A percentile compares a stretch with the other conserved stretches of the same genome.
phyloP scores from a whole-genome alignment of 2,888 invertebrate genomes.

The Pseudeuparius sepicola region DNA sequence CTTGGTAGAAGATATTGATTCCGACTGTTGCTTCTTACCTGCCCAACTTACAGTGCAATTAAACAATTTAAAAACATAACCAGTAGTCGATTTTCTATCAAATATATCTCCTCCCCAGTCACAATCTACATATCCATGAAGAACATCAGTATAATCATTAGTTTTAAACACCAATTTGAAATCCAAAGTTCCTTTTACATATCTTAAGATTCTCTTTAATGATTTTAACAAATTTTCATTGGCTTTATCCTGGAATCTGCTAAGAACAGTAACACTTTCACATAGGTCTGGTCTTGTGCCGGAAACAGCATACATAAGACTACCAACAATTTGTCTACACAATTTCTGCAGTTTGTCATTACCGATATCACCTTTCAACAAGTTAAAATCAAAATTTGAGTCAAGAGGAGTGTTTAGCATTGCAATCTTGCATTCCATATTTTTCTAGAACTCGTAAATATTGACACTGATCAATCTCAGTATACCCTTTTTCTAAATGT shows the following conservation, averaged over 20 bases:
- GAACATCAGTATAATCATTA: slow-evolving; percentile 10
- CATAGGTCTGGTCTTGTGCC: slow-evolving; percentile 21
- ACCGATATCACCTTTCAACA: slow-evolving; percentile 10
- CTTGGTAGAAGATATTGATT: slow-evolving; percentile 20
- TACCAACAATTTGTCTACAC: slow-evolving; percentile 20
- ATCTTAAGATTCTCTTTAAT: slow-evolving; percentile 17
- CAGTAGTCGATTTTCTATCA: slow-evolving; percentile 20
- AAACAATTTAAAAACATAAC: slow-evolving; percentile 25
- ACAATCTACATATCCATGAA: slow-evolving; percentile 17
- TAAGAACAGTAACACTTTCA: slow-evolving; percentile 9
- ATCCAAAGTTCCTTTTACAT: slow-evolving; percentile 17
- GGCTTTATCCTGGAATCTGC: slow-evolving; percentile 8
- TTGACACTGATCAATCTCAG: slow-evolving; percentile 8
- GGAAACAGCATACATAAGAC: slow-evolving; percentile 19
- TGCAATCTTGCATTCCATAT: slow-evolving; percentile 14
- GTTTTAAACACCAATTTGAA: slow-evolving; percentile 10
- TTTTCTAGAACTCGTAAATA: slow-evolving; percentile 13
- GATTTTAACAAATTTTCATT: slow-evolving; percentile 17
- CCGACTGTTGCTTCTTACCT: slow-evolving; percentile 26
- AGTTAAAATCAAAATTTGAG: slow-evolving; percentile 15
- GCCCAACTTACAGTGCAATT: slow-evolving; percentile 26
- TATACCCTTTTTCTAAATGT: slow-evolving; percentile 3
- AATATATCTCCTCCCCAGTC: slow-evolving; percentile 16
- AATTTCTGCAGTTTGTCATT: slow-evolving; percentile 9
- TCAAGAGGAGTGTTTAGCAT: slow-evolving; percentile 16